phyloP scores from a whole-genome alignment of 2,888 invertebrate species.

The Julus scanicus region DNA sequence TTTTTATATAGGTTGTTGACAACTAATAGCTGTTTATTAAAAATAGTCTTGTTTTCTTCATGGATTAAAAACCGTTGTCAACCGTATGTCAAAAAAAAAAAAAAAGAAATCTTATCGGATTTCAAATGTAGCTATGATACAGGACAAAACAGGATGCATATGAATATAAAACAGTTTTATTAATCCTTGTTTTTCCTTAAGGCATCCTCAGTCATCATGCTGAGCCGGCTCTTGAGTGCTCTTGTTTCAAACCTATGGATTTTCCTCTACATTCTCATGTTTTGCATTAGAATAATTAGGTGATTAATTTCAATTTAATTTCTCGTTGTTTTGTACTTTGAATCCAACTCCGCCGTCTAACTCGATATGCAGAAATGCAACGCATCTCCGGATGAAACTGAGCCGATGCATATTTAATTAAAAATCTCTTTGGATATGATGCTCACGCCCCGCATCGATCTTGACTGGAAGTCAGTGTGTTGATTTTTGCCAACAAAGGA shows the following conservation, averaged over 20 bases:
- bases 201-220: neutral
- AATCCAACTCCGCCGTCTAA: neutral
- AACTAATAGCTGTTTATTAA: no score
- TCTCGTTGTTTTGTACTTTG: neutral
- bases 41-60: neutral
- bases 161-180: neutral
- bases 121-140: no score
- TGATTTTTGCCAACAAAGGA: constrained; percentile 36
- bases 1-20: no score
- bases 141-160: neutral
- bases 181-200: neutral
- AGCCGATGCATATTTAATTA: constrained; percentile 45
- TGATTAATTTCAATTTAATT: constrained; percentile 42
- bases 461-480: constrained; percentile 16
- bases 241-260: neutral
- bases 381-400: constrained; percentile 1
- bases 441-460: neutral
- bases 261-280: neutral
- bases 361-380: constrained; percentile 2
- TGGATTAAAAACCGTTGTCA: neutral
- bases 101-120: neutral
- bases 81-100: no score
- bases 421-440: constrained; percentile 30
- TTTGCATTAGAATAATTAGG: constrained; percentile 1
- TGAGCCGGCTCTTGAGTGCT: neutral